Evolutionary conservation across 1,140 invertebrate genomes (phyloP), one percentile per base, ranked within the genome.

Genomic region (Orius laevigatus): DNA sequence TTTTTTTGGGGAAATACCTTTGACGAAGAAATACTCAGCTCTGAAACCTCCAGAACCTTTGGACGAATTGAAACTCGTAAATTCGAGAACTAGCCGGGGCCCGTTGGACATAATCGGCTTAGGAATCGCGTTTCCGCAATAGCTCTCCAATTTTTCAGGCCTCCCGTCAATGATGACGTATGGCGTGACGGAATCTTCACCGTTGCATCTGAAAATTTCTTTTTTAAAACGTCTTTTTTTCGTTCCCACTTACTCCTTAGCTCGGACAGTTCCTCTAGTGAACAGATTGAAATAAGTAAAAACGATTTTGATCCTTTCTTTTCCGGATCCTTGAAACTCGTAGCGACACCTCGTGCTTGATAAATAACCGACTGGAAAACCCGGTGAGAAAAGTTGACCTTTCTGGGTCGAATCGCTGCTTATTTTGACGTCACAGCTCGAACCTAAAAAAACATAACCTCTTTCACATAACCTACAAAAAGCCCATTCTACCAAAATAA

Each of bases 61-160:
- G n/a, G 81, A 78, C 32, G 77, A 75, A 46, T 71, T 66, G 18
- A 76, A 66, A 18, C 83, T 84, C 14, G 76, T 67, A 62, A 92
- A 90, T 66, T 90, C 84, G 10, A 93, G 65, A 54, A 79, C 78
- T 55, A 94, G 68, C 53, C 76, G 70, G 19, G 80, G 79, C 31
- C 86, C 84, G 59, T 80, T 89, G 20, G 87, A 92, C 89, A 94
- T 92, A 36, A 93, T 67, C 33, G 84, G 84, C 52, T 77, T 77
- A 0, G 85, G 85, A 19, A 79, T 62, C 54, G 74, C 75, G 3
- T 70, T 73, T 0, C 85, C 86, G 61, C 89, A 94, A 56, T 87
- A 82, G 4, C 77, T 76, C 55, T 85, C 82, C 49, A 90, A 77
- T 62, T 82, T 78, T 58, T 83, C 81, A 67, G 77, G 72, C 57